Base-by-base conservation (phyloP, 1,140 invertebrate genomes). In the Trachymyrmex septentrionalis region DNA sequence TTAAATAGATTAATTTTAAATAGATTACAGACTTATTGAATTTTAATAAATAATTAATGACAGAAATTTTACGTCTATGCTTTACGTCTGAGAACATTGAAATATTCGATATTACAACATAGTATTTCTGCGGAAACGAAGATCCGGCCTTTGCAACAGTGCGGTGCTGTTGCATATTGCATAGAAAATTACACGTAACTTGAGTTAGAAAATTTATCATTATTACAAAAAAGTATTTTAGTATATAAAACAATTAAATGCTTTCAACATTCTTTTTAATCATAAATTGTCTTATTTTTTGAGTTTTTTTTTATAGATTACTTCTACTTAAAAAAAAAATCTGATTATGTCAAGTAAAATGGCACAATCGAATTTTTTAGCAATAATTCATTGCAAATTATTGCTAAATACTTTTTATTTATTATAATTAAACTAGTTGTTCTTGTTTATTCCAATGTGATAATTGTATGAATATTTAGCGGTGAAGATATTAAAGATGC, bases 91-190 rank as follows among this genome's bases (percentile, higher is more conserved):
- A 9, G 2, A 44, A 44, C 9, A 44, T 44, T 44, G 38, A 44
- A 84, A 67, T 48, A 30, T 57, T 61, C 21, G 53, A 53, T n/a
- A n/a, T 34, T 27, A 72, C 78, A 38, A 38, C 48, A 44, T 59
- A 12, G 9, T 30, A 24, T 69, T 50, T 30, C 27, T 34, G 5
- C 55, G 67, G 67, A 73, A 82, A 82, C 2, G 24, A 19, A 73
- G 55, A 73, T 82, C 67, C 80, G 80, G 53, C 55, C 14, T 82
- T 72, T 27, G 14, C 50, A 67, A 73, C 67, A 73, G 12, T 55
- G 19, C 7, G 12, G 44, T 3, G 14, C 0, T 3, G 48, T 82
- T 61, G 67, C 67, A n/a, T 61, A 55, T 38, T 38, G 6, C 34
- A 38, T 10, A 61, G 67, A 19, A 61, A 73, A 82, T 73, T 73